Percentiles rank a stretch among this genome's conserved stretches.
These are phyloP conservation scores for Asobara japonica DNA, from an alignment of 1,140 invertebrate species.

Conservation along the genomic window DNA sequence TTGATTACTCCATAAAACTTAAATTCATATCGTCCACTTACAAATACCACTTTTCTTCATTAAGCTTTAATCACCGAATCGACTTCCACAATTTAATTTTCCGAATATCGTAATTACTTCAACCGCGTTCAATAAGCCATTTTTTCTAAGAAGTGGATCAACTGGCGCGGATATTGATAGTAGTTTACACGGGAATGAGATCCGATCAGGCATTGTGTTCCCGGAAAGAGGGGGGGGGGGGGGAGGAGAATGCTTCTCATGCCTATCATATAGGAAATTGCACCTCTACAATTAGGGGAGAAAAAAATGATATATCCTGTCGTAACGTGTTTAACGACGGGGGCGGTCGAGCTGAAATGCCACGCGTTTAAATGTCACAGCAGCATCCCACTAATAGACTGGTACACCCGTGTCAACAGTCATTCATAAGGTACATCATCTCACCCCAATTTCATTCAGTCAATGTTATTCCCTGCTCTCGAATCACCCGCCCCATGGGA, in stretches of 20 bases:
- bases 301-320: conserved; percentile 6
- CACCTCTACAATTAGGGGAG: conserved; percentile 40
- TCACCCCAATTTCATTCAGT: neutral
- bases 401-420: conserved; percentile 10
- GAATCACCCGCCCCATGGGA: neutral
- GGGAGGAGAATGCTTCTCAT: conserved; percentile 37
- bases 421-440: neutral
- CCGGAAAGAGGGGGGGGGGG: conserved; percentile 48
- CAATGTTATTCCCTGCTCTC: neutral
- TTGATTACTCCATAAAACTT: no score
- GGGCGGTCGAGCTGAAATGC: conserved; percentile 36
- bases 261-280: conserved; percentile 57
- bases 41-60: neutral
- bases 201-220: conserved; percentile 5
- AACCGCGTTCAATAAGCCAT: neutral
- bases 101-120: neutral
- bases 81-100: neutral
- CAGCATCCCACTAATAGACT: conserved; percentile 57
- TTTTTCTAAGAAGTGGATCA: neutral
- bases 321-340: conserved; percentile 28
- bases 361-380: conserved; percentile 55
- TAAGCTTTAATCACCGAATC: neutral
- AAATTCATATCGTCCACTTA: no score
- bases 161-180: conserved; percentile 31
- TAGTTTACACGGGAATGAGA: conserved; percentile 31